A percentile compares a stretch with the other conserved stretches of the same genome.
Evolutionary conservation across 2,888 invertebrate genomes (phyloP).

Genomic region (Linyphia triangularis): DNA sequence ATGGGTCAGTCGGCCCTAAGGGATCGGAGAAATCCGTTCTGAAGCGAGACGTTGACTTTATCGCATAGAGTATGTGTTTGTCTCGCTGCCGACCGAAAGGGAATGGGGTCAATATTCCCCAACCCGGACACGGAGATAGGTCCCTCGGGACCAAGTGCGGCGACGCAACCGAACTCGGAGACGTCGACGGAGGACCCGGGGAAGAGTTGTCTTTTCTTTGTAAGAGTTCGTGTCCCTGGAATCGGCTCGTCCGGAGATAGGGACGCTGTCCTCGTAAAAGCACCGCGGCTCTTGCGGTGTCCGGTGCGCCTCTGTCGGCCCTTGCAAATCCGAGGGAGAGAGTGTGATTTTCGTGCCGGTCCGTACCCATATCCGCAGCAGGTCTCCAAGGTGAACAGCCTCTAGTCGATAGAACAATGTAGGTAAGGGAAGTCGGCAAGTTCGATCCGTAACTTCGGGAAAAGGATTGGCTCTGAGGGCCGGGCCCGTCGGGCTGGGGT

Average conservation of each 20-base stretch:
- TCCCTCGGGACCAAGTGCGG: too few relatives aligned
- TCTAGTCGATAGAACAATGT: conserved; percentile 86
- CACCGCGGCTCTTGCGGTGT: conserved; percentile 80
- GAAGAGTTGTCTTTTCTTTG: conserved; percentile 81
- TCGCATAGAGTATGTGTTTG: too few relatives aligned
- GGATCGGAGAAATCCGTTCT: too few relatives aligned
- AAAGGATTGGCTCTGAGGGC: conserved; percentile 87
- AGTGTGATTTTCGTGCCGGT: conserved; percentile 68
- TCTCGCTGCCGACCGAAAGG: too few relatives aligned
- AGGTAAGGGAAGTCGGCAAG: conserved; percentile 86
- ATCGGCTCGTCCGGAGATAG: conserved; percentile 80
- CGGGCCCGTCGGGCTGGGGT: conserved; percentile 84
- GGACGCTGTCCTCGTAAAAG: conserved; percentile 79
- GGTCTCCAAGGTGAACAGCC: conserved; percentile 87
- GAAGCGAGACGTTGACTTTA: too few relatives aligned
- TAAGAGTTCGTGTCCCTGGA: conserved; percentile 80
- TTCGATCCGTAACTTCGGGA: conserved; percentile 83
- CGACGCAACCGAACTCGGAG: too few relatives aligned
- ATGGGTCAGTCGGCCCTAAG: too few relatives aligned
- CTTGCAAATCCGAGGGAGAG: too few relatives aligned
- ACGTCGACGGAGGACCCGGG: too few relatives aligned
- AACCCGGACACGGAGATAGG: too few relatives aligned
- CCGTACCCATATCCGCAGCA: conserved; percentile 85
- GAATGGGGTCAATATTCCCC: too few relatives aligned
- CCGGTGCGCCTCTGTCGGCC: too few relatives aligned